These are phyloP conservation scores for Zaprionus tsacasi DNA, from an alignment of 1,140 invertebrate genomes.

Conservation along the genomic window DNA sequence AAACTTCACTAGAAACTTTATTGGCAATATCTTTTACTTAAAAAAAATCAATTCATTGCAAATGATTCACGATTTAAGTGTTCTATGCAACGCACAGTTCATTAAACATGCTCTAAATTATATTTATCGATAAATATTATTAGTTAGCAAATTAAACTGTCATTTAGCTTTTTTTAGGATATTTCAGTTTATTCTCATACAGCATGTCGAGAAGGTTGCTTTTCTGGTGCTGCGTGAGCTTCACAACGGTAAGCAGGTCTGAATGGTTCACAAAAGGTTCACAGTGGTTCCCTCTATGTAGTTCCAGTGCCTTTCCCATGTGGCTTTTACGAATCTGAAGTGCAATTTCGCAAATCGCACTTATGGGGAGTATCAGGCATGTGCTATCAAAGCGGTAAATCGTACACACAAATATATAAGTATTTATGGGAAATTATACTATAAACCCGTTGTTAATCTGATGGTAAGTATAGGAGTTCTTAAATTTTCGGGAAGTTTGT, in stretches of 20 bases:
- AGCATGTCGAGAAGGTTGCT: neutral
- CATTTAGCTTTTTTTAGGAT: neutral
- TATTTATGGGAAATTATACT: conserved; percentile 1
- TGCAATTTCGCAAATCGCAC: conserved; percentile 20
- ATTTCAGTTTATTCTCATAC: neutral
- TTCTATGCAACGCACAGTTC: neutral
- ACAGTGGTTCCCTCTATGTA: neutral
- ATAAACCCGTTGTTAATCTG: conserved; percentile 21
- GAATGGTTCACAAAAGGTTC: too few relatives aligned
- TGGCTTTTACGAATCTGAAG: conserved; percentile 36
- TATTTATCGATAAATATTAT: neutral
- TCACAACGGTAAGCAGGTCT: neutral
- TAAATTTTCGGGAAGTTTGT: too few relatives aligned
- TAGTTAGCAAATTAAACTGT: neutral
- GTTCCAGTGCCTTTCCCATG: neutral
- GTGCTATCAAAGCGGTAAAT: conserved; percentile 53
- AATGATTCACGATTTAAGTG: neutral
- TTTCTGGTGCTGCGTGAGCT: neutral
- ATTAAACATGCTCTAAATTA: neutral
- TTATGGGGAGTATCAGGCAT: conserved; percentile 15
- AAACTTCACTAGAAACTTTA: neutral
- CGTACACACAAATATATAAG: conserved; percentile 49
- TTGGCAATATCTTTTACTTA: too few relatives aligned
- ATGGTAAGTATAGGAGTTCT: conserved; percentile 8
- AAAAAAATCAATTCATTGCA: neutral